Evolutionary conservation across 2,888 invertebrate genomes (phyloP), one percentile per base, ranked within the genome.

Genomic region (Drosophila parthenogenetica): DNA sequence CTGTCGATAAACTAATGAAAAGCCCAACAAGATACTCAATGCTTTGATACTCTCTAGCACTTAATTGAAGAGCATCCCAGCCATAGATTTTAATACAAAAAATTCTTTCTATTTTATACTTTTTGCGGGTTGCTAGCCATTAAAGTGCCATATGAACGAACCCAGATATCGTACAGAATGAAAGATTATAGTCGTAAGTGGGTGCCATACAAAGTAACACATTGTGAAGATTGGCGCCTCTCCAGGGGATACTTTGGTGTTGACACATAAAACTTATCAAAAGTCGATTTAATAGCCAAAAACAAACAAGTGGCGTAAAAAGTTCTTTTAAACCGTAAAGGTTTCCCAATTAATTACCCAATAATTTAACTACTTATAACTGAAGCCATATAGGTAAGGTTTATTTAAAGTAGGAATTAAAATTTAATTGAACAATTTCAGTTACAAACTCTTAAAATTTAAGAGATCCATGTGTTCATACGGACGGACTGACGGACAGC

Each of bases 1-100:
- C 77, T 71, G 66, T 72, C 78, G 88, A 86, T 86, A 86, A 87
- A 87, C 79, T 86, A 86, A 86, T 88, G 87, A 86, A 88, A 88
- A 84, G 79, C 69, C 64, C 65, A 77, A 72, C 67, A 14, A 67
- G 77, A 79, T 81, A 71, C 13, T 39, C 39, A 5, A 39, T 46
- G 25, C 43, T 55, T 55, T 43, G 57, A 45, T 46, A 57, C 69
- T 69, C 69, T 69, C 66, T 59, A 67, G 72, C 78, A 63, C 77
- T 66, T 83, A 85, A 84, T 84, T 87, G 85, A 69, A 69, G 79
- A 73, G 82, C 59, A 78, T 57, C 66, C 67, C 60, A 69, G 37
- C 58, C 69, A 72, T 71, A 77, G 83, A 83, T 73, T 78, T 65
- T 17, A 8, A 13, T 35, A 13, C 46, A 39, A 61, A 57, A 57